A percentile compares a stretch with the other conserved stretches of the same genome.
Evolutionary conservation across 1,140 invertebrate genomes (phyloP).

Genomic region (Chironomus striatipennis): DNA sequence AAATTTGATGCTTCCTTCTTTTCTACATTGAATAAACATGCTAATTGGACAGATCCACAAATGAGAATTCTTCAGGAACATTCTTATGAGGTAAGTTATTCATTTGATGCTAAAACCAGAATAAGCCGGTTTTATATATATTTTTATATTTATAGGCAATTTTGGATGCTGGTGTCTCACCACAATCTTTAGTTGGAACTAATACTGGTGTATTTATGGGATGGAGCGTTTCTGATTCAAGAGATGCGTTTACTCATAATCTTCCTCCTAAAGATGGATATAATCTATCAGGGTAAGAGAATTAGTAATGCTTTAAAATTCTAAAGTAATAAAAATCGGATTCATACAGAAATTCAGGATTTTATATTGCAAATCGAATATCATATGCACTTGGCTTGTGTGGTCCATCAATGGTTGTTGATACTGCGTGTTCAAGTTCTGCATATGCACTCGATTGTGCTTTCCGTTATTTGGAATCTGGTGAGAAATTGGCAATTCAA

Average conservation of each 20-base stretch:
- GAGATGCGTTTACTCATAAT: not conserved
- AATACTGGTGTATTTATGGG: constrained; percentile 52
- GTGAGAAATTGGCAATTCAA: too few species aligned
- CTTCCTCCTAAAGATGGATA: constrained; percentile 29
- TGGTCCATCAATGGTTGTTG: constrained; percentile 72
- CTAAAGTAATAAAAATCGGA: too few species aligned
- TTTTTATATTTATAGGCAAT: constrained; percentile 27
- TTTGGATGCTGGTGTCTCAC: constrained; percentile 39
- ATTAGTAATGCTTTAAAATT: too few species aligned
- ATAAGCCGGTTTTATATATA: too few species aligned
- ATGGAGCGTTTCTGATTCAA: constrained; percentile 54
- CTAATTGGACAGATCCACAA: constrained; percentile 39
- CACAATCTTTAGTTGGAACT: constrained; percentile 50
- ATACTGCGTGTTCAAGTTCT: constrained; percentile 89
- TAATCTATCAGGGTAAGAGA: constrained; percentile 30
- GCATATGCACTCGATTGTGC: constrained; percentile 76
- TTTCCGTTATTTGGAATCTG: constrained; percentile 45
- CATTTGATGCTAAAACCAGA: too few species aligned
- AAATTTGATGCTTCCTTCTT: constrained; percentile 44
- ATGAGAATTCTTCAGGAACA: constrained; percentile 38
- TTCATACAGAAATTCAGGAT: constrained; percentile 49
- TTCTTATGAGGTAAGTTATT: constrained; percentile 31
- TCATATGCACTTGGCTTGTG: constrained; percentile 62
- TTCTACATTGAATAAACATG: constrained; percentile 37
- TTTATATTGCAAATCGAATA: constrained; percentile 68